Percentiles rank a stretch among this genome's conserved stretches.
Conservation (phyloP, 2,888 invertebrate genomes). For the Byasa hedistus region DNA sequence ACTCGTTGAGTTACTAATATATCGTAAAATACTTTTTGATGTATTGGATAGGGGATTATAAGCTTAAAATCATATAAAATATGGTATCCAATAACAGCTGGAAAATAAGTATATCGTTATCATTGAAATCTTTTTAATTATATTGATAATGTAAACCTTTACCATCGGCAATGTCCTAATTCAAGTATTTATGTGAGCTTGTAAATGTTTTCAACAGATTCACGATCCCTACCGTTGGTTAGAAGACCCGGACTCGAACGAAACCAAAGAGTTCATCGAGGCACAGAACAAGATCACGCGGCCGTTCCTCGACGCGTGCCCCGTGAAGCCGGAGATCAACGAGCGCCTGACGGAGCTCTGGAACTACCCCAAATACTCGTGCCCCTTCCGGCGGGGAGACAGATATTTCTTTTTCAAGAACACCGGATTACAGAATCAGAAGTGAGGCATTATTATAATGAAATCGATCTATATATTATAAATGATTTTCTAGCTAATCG, state of each 20-base stretch:
- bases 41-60: too few species aligned
- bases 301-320: slow-evolving; percentile 90
- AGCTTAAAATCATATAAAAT: too few species aligned
- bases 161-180: neutral
- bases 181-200: neutral
- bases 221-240: slow-evolving; percentile 97
- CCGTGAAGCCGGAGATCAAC: slow-evolving; percentile 85
- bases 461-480: neutral
- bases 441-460: slow-evolving; percentile 69
- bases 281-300: slow-evolving; percentile 93
- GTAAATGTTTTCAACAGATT: slow-evolving; percentile 75
- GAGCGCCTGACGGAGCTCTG: slow-evolving; percentile 92
- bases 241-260: slow-evolving; percentile 95
- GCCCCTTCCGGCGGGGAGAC: slow-evolving; percentile 89
- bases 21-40: neutral
- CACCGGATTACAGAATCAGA: slow-evolving; percentile 97
- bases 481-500: neutral
- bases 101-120: too few species aligned
- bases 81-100: too few species aligned
- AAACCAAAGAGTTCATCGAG: slow-evolving; percentile 94
- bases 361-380: slow-evolving; percentile 98
- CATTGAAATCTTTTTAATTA: too few species aligned
- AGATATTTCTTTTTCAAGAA: slow-evolving; percentile 96
- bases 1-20: neutral
- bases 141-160: neutral